Base-by-base conservation (phyloP, 2,888 invertebrate genomes). In the Ichneumon xanthorius region DNA sequence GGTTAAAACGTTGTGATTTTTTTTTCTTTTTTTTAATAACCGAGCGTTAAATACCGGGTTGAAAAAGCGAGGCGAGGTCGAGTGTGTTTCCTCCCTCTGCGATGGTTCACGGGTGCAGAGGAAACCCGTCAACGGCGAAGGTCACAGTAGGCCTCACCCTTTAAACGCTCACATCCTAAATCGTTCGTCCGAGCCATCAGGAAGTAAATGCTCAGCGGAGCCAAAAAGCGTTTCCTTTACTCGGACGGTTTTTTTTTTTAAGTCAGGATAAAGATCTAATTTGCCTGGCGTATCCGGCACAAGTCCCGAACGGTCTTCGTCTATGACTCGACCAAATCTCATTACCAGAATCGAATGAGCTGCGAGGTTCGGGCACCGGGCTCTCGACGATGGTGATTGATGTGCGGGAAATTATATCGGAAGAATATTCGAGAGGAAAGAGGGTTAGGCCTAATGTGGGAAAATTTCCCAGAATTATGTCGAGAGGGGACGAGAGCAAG, bases 91-190 rank as follows among this genome's bases (percentile, higher is more conserved):
- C 63, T n/a, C 33, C 33, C 50, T 37, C 48, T 30, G 22, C 22
- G 50, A 76, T 76, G 50, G 26, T 65, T 50, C 33, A 9, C 22
- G 48, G 1, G 50, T 33, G 48, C 48, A 48, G 50, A 65, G 55
- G 67, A 73, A 77, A 73, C 33, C 50, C 61, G 53, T 68, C 37
- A 50, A 63, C 65, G 33, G 37, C 50, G 50, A 50, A 53, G 65
- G 85, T 82, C 85, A 79, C 85, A 82, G 70, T 67, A 82, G 79
- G 75, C 61, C 77, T 81, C 72, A 73, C 78, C 63, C 82, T 76
- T 73, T 85, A 85, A 85, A 82, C 75, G 82, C 58, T 71, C 65
- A 75, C 75, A 79, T 79, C 70, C 85, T 58, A 68, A 82, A 82
- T 79, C 50, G 55, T 72, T 58, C 79, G 70, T 71, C 71, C 63